Percentiles rank a stretch among this genome's conserved stretches.
Evolutionary conservation across 2,797 vertebrate species (phyloP).

Genomic region (Poeciliopsis presidionis): DNA sequence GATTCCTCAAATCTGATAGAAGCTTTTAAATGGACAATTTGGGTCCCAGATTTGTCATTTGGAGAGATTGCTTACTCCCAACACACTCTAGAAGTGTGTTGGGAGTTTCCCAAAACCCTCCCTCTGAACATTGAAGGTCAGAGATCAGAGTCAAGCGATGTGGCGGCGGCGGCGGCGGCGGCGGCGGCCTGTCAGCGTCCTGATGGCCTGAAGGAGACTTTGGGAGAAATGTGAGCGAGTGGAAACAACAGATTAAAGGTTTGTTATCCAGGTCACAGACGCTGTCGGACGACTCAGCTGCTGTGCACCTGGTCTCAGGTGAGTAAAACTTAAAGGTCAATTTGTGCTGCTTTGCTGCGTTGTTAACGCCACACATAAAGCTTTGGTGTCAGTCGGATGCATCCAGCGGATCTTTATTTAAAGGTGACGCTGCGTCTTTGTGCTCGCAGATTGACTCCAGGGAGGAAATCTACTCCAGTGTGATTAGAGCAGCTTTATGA

Average conservation of each 20-base stretch:
- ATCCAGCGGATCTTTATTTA: conserved; percentile 34
- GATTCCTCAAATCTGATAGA: background rate
- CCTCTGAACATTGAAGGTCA: background rate
- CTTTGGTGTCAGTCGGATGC: conserved; percentile 31
- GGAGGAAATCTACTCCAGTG: conserved; percentile 52
- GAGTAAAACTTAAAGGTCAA: conserved; percentile 8
- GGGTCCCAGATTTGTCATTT: background rate
- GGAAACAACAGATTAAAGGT: background rate
- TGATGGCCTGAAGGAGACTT: background rate
- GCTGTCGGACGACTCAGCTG: background rate
- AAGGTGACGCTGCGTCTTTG: conserved; percentile 15
- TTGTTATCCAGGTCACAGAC: background rate
- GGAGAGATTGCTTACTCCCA: background rate
- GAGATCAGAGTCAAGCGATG: background rate
- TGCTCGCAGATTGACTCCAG: conserved; percentile 47
- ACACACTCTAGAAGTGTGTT: background rate
- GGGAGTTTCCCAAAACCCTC: background rate
- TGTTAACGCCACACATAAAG: conserved; percentile 29
- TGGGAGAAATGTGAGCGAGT: background rate
- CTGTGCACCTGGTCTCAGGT: background rate
- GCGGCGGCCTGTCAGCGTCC: background rate
- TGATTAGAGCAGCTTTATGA: conserved; percentile 64
- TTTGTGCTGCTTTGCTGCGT: conserved; percentile 19
- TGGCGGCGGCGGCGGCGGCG: no score
- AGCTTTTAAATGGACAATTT: background rate